Conservation (phyloP, 2,888 invertebrate genomes). For the Noctua janthe region DNA sequence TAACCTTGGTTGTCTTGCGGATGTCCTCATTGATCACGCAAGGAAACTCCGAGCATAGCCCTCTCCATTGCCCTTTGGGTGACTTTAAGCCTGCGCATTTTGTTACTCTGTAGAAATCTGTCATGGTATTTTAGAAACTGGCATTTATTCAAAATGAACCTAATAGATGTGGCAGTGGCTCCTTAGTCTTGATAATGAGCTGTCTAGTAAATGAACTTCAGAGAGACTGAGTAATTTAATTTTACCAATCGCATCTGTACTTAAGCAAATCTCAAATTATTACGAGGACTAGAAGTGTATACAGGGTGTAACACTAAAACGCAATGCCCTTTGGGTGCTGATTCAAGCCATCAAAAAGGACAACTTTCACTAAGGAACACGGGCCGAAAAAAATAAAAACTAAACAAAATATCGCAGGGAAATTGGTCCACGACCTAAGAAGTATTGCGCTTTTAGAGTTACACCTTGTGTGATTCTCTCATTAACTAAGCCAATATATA, state of each 20-base stretch:
- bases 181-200: background rate
- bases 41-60: no score
- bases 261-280: background rate
- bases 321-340: background rate
- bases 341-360: background rate
- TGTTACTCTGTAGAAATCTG: background rate
- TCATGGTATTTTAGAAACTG: background rate
- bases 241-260: background rate
- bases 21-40: no score
- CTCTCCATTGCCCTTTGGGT: no score
- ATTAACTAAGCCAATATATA: conserved; percentile 2
- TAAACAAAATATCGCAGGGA: no score
- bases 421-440: no score
- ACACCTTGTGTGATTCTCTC: background rate
- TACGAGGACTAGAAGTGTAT: no score
- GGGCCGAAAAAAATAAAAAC: background rate
- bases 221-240: background rate
- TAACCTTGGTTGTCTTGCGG: no score
- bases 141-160: background rate
- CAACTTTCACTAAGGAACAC: background rate
- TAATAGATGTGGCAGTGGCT: background rate
- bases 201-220: background rate
- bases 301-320: no score
- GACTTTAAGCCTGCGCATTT: background rate
- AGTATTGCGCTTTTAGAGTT: background rate